Conservation (phyloP, 2,113 vertebrate genomes). For the Coturnix japonica region DNA sequence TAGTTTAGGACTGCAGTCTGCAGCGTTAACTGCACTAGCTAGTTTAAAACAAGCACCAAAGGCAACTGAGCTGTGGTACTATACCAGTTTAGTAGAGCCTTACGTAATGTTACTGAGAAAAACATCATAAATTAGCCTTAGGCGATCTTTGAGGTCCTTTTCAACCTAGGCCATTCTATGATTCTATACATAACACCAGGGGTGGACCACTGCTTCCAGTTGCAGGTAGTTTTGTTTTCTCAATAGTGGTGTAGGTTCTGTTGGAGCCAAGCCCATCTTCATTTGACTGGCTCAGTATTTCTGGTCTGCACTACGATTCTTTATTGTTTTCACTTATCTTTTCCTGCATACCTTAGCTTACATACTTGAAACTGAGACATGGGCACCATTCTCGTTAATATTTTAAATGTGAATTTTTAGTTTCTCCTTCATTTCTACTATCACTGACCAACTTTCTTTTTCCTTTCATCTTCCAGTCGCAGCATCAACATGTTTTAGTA, state of each 20-base stretch:
- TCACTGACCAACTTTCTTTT: neutral
- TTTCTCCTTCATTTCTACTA: neutral
- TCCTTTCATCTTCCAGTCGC: neutral
- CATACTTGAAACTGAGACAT: neutral
- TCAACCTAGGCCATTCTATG: too few species aligned
- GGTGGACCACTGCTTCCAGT: neutral
- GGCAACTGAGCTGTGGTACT: neutral
- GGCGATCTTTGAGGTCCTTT: too few species aligned
- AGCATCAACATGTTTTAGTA: neutral
- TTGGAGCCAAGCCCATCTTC: neutral
- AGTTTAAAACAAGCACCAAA: neutral
- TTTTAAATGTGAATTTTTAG: neutral
- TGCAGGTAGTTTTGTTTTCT: neutral
- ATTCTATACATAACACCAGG: neutral
- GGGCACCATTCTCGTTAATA: neutral
- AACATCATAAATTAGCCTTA: neutral
- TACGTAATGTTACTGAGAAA: neutral
- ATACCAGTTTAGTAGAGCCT: neutral
- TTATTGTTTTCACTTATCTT: neutral
- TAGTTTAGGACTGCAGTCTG: neutral
- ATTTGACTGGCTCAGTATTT: neutral
- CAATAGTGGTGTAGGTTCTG: fast-evolving
- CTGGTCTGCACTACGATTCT: fast-evolving
- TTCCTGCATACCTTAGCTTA: neutral
- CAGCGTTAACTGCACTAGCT: neutral